Evolutionary conservation across 30 jellyfish, hydroid and myxozoan genomes (phyloP), one percentile per base, ranked within the genome.

Genomic region (Turritopsis rubra): DNA sequence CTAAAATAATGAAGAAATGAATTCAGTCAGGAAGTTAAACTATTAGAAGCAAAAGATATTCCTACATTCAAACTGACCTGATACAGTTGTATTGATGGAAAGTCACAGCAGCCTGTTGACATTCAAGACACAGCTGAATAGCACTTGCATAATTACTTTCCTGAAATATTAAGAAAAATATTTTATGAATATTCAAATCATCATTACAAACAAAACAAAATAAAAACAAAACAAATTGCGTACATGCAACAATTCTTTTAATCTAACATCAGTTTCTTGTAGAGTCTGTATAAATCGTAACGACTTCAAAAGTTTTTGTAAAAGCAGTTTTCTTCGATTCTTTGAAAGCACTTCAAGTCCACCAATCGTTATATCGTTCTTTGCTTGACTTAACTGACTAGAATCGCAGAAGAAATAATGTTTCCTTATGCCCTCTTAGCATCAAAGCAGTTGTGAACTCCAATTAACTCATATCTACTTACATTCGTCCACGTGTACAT

Each of bases 61-160:
- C 13, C 60, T 3, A 3, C 60, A 41, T 41, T 5, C 13, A 41
- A 5, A 41, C 60, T n/a, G 52, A 93, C 99, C 95, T 88, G 21
- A 93, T 93, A 83, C 99, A 93, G 29, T 84, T 72, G 81, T 87
- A 93, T 26, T 93, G 97, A 8, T 88, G 87, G 30, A 87, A 86
- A 0, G 96, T 93, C 25, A 83, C 92, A 21, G 99, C 99, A 0
- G 99, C 96, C 65, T 89, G 91, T 65, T 93, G 99, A 86, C 99
- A 93, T 81, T 93, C 99, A 52, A 93, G 89, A 73, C 99, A 93
- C 27, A 93, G 94, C 79, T 93, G 99, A 23, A 93, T 93, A 13
- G 99, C 99, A 65, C 89, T 88, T n/a, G 99, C 97, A 66, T 93
- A 93, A 76, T 93, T 80, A 66, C 79, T 54, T 83, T 93, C 99